A percentile compares a stretch with the other conserved stretches of the same genome.
Evolutionary conservation across 2,797 vertebrate species (phyloP).

Genomic region (Anguilla anguilla): DNA sequence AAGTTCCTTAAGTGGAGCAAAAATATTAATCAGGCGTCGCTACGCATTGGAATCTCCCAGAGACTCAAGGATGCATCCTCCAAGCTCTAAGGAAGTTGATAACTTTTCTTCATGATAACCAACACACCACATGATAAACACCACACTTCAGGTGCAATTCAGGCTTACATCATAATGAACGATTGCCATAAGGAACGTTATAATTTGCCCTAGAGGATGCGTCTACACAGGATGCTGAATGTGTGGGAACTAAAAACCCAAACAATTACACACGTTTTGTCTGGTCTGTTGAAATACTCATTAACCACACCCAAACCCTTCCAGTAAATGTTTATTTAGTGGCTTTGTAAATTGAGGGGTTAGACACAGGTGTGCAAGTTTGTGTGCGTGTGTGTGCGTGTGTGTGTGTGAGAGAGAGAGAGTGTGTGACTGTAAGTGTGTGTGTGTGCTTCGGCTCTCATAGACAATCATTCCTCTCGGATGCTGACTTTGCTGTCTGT

Average conservation of each 20-base stretch:
- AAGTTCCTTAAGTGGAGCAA: too few species aligned
- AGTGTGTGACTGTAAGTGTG: neutral
- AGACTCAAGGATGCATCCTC: neutral
- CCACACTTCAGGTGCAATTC: neutral
- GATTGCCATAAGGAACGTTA: neutral
- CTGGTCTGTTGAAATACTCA: neutral
- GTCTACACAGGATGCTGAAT: neutral
- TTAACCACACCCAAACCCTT: neutral
- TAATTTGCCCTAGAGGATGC: neutral
- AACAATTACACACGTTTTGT: neutral
- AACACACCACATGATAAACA: neutral
- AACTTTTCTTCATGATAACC: neutral
- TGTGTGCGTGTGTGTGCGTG: too few species aligned
- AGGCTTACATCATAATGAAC: neutral
- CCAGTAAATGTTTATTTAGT: constrained; percentile 5
- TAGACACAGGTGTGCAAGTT: neutral
- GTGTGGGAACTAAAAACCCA: neutral
- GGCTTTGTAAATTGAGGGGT: neutral
- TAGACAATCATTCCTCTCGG: neutral
- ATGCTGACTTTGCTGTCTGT: neutral
- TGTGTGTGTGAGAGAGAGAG: too few species aligned
- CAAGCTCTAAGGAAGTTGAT: neutral
- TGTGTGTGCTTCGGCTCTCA: neutral
- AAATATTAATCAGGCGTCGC: neutral
- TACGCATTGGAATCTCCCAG: neutral